Base-by-base conservation (phyloP, 2,888 invertebrate species). In the Morpho deidamia region DNA sequence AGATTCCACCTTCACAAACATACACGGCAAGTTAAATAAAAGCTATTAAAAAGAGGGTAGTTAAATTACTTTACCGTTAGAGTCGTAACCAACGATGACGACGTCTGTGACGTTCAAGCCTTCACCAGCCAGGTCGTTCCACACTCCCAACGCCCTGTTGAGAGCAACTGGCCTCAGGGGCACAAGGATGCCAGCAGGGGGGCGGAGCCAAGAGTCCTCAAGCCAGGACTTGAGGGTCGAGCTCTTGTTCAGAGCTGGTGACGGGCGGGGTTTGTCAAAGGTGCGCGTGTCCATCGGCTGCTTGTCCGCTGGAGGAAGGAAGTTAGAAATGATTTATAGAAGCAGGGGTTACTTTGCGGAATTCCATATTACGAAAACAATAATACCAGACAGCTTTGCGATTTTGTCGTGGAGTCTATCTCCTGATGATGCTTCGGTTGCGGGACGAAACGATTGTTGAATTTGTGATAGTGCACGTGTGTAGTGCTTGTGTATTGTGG, bases 61-160 rank as follows among this genome's bases (percentile, higher is more conserved):
- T n/a, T n/a, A n/a, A n/a, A n/a, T n/a, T 5, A 23, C 1, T 23
- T 23, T 12, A 88, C 88, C 89, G 58, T 89, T 85, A 0, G 80
- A 75, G 59, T 89, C 89, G 40, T 87, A 89, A n/a, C 87, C 90
- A 10, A 90, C 78, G 0, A 90, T 74, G 12, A 90, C 77, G 0
- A 89, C 80, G 34, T 87, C 86, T 0, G 81, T 76, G 2, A 87
- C 67, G 35, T 87, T 83, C 11, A 88, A 59, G 0, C 80, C 80
- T 1, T 73, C 78, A 0, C 65, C 69, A 0, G 73, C 78, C 55
- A 90, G 61, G 47, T 88, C 86, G 32, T 76, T 79, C 85, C 90
- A 90, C 0, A 87, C 81, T 0, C 84, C 85, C 41, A 85, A 55
- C 0, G 88, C 87, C 7, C 87, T 67, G 42, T 69, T 75, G 56